Evolutionary conservation across 2,888 invertebrate species (phyloP), one percentile per base, ranked within the genome.

Genomic region (Nephrotoma flavescens): DNA sequence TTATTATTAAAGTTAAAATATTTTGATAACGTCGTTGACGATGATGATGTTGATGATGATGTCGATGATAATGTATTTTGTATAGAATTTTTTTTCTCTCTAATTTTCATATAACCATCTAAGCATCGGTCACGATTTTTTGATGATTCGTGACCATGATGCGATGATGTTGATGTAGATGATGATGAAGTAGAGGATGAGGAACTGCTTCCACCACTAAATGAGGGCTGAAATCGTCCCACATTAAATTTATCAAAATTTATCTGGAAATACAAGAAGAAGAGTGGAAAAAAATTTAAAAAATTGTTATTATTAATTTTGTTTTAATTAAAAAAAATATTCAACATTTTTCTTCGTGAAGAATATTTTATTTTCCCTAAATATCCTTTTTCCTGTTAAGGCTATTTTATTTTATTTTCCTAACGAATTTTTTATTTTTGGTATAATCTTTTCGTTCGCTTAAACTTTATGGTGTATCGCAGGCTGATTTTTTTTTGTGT

Each of bases 171-270:
- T 6, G 83, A 84, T 41, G 41, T n/a, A n/a, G 83, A 84, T 2
- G 41, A 12, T 41, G 41, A 42, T 9, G 83, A 42, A 1, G 41
- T n/a, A 5, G 57, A 57, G 19, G 19, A 47, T 47, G 47, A 47
- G 15, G 52, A 52, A 42, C 52, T 7, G 7, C 52, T 6, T n/a
- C 71, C 4, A 31, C 86, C 31, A 31, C 45, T 12, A 52, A 57
- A 42, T 11, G 86, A 86, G n/a, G 57, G 86, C 7, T 86, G 52
- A 90, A 96, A 96, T 89, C 95, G 95, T 84, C 96, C 96, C 87
- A 96, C 95, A 86, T 96, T 95, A 91, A 96, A 96, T 86, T 96
- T 95, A 92, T 96, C 96, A 91, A 97, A 96, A 86, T 95, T 96
- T 89, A 96, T 91, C 96, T 96, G 94, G n/a, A 93, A 91, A 87